These are phyloP conservation scores for Pherbina coryleti DNA, from an alignment of 2,888 invertebrate species.

Conservation along the genomic window DNA sequence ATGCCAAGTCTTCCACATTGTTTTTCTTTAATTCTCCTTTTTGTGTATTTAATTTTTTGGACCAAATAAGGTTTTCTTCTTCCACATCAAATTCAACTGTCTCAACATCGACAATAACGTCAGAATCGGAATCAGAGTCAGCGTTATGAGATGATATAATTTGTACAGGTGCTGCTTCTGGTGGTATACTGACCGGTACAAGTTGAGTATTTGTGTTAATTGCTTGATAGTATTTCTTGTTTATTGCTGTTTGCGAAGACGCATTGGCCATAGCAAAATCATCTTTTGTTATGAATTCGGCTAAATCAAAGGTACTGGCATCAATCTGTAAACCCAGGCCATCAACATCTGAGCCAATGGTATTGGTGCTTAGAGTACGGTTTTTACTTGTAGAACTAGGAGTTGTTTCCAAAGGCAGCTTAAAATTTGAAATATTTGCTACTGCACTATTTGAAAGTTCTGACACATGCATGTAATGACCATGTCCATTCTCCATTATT, in stretches of 20 bases:
- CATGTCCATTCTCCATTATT: slow-evolving; percentile 3
- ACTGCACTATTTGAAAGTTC: neutral
- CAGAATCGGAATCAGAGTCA: slow-evolving; percentile 64
- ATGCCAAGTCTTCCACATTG: slow-evolving; percentile 51
- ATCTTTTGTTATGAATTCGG: slow-evolving; percentile 68
- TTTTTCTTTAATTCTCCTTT: neutral
- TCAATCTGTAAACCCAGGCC: slow-evolving; percentile 61
- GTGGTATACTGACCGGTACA: neutral
- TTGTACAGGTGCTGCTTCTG: slow-evolving; percentile 28
- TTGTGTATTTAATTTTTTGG: slow-evolving; percentile 27
- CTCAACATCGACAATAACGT: slow-evolving; percentile 68
- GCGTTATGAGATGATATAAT: slow-evolving; percentile 44
- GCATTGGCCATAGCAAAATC: slow-evolving; percentile 55
- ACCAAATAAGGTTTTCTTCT: slow-evolving; percentile 39
- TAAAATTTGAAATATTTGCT: slow-evolving; percentile 35
- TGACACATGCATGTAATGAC: neutral
- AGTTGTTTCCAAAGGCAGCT: slow-evolving; percentile 29
- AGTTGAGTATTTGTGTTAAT: neutral
- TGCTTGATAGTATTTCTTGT: neutral
- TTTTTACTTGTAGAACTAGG: slow-evolving; percentile 44
- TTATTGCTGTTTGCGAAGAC: neutral
- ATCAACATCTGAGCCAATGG: slow-evolving; percentile 59
- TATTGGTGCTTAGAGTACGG: slow-evolving; percentile 61
- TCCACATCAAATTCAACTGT: slow-evolving; percentile 63
- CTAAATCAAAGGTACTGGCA: slow-evolving; percentile 66